Evolutionary conservation across 2,797 vertebrate genomes (phyloP).

Genomic region (Manis crassicaudata): DNA sequence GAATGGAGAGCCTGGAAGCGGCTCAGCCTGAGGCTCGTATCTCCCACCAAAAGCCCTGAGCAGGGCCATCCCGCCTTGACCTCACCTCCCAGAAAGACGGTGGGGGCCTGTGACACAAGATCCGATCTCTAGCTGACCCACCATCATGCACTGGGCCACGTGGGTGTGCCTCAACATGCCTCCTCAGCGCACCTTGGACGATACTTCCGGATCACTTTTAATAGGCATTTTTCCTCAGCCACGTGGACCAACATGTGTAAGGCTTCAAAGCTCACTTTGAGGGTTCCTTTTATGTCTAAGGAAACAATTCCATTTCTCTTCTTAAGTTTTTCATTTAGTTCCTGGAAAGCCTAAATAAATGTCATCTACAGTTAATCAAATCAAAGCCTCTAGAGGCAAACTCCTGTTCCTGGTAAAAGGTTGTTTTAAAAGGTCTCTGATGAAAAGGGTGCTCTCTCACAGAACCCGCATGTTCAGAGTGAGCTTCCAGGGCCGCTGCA

Average conservation of each 20-base stretch:
- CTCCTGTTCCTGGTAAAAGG: background rate
- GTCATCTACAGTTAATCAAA: background rate
- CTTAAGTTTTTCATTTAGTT: background rate
- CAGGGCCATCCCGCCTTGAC: background rate
- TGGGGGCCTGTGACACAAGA: background rate
- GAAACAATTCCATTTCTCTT: background rate
- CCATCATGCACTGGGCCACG: rapidly evolving
- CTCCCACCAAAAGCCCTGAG: background rate
- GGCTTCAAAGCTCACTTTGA: background rate
- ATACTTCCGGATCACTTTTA: background rate
- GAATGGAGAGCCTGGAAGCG: background rate
- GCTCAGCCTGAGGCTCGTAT: background rate
- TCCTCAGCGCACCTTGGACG: background rate
- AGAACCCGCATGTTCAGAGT: background rate
- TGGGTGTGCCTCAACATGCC: background rate
- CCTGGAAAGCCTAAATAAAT: background rate
- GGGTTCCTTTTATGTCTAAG: background rate
- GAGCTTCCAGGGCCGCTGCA: background rate
- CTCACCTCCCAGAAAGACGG: background rate
- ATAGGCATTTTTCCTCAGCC: background rate
- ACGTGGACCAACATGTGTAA: background rate
- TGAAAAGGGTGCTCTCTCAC: background rate
- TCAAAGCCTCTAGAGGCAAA: background rate
- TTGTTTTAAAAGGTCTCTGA: background rate
- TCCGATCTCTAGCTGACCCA: background rate